Conservation (phyloP, 2,113 vertebrate genomes). For the Synchiropus splendidus region DNA sequence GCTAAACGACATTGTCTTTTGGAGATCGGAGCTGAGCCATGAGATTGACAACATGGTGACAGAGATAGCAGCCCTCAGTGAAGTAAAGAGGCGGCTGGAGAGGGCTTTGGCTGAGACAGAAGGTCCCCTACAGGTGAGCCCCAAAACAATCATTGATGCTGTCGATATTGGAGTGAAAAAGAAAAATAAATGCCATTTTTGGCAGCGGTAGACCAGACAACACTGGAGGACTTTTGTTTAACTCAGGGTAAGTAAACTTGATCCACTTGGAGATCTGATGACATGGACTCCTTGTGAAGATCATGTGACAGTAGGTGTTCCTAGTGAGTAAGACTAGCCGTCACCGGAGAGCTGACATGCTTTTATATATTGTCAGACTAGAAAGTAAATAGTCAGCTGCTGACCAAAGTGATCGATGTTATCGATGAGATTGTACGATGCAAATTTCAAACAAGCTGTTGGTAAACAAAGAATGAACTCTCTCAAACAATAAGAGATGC, state of each 20-base stretch:
- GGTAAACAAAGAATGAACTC: too few relatives aligned
- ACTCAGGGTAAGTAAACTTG: conserved; percentile 25
- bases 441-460: too few relatives aligned
- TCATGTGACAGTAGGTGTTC: conserved; percentile 38
- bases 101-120: conserved; percentile 80
- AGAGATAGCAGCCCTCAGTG: conserved; percentile 75
- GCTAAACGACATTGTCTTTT: conserved; percentile 81
- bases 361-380: not conserved
- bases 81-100: conserved; percentile 79
- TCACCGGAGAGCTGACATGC: too few relatives aligned
- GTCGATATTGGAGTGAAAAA: not conserved
- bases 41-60: conserved; percentile 84
- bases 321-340: conserved; percentile 4
- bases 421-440: too few relatives aligned
- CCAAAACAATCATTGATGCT: not conserved
- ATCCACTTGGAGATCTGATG: conserved; percentile 41
- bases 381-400: too few relatives aligned
- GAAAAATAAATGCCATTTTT: too few relatives aligned
- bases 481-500: too few relatives aligned
- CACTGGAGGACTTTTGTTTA: too few relatives aligned
- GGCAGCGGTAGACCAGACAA: too few relatives aligned
- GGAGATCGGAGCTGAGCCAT: conserved; percentile 81
- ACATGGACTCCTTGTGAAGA: conserved; percentile 21
- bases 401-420: too few relatives aligned
- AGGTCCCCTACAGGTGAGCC: conserved; percentile 78